Base-by-base conservation (phyloP, 2,113 vertebrate species). In the Albula glossodonta region DNA sequence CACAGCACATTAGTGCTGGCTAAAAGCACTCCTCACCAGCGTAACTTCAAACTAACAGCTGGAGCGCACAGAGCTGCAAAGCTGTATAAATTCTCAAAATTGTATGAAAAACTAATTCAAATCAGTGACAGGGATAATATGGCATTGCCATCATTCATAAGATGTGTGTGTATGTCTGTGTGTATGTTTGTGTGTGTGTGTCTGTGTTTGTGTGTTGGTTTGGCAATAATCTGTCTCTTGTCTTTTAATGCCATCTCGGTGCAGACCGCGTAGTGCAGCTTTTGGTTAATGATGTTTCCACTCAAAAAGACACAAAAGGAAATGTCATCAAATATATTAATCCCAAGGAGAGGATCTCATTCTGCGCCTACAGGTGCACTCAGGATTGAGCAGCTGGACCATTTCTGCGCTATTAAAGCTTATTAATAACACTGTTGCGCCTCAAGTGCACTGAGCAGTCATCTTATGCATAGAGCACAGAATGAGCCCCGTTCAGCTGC, bases 351-450 rank as follows among this genome's bases (percentile, higher is more conserved):
- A 22, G 66, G 31, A 7, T 25, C 50, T n/a, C 70, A 22, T 60
- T 19, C 52, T 48, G 50, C 15, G 84, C 51, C 57, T 66, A 52
- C 84, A 86, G 84, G 79, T 86, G 79, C 12, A 41, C 48, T 86
- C 22, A 50, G 22, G 79, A 51, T 66, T 86, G 31, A 13, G 56
- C 50, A 48, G 57, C 78, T 66, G 79, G 74, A 63, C 60, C 50
- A n/a, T 80, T 5, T 51, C 13, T 11, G 51, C 74, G 78, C 50
- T 80, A 50, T 80, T 80, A 80, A 80, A 85, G 51, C 70, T 84
- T 53, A 83, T 85, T 63, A 80, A 63, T n/a, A 84, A 80, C 77
- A 49, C 31, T 2, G 78, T n/a, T 57, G 80, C 49, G 87, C 77
- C 82, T 79, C 49, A 48, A 74, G 74, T 83, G 6, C 31, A 81